Conservation (phyloP, 2,113 vertebrate genomes). For the Eptesicus fuscus region DNA sequence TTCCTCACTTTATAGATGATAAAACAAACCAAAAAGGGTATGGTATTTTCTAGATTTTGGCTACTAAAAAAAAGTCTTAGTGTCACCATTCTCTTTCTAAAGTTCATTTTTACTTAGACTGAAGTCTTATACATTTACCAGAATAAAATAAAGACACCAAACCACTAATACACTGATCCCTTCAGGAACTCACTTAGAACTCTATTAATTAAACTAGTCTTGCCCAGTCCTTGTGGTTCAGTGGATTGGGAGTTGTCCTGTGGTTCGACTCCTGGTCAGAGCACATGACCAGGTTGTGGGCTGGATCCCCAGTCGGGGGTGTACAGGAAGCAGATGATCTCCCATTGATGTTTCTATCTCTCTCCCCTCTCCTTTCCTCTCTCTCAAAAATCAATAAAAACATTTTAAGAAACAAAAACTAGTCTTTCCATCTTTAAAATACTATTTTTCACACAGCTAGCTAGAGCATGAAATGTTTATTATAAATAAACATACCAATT, state of each 20-base stretch:
- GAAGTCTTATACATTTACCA: not conserved
- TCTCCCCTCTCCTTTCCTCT: no score
- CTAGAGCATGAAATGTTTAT: not conserved
- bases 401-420: not conserved
- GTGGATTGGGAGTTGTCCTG: no score
- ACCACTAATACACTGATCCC: not conserved
- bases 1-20: not conserved
- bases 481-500: slow-evolving; percentile 6
- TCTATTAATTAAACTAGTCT: not conserved
- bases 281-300: no score
- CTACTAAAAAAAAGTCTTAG: not conserved
- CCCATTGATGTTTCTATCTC: no score
- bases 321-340: no score
- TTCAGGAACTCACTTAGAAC: not conserved
- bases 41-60: slow-evolving; percentile 19
- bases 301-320: no score
- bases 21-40: not conserved
- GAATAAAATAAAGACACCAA: slow-evolving; percentile 37
- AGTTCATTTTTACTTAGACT: slow-evolving; percentile 31
- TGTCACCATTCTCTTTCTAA: slow-evolving; percentile 1
- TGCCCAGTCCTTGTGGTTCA: not conserved
- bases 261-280: no score
- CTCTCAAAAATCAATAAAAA: no score
- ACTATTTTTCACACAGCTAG: not conserved
- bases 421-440: slow-evolving; percentile 21